Conservation (phyloP, 2,888 invertebrate genomes). For the Ischnura elegans region DNA sequence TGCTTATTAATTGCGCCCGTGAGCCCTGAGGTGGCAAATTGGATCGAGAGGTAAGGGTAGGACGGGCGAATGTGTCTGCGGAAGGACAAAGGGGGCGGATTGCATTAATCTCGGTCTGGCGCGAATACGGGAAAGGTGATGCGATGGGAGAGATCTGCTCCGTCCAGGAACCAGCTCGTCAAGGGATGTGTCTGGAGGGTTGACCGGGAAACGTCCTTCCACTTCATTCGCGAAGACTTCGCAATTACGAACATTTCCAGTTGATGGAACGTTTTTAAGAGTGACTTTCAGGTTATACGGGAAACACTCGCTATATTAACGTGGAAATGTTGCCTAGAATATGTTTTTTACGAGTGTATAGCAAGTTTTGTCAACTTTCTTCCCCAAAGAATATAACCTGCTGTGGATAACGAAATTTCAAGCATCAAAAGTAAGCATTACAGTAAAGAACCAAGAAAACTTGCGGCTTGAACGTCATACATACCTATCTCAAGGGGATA, state of each 20-base stretch:
- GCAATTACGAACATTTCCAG: background rate
- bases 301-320: background rate
- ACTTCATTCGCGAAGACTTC: background rate
- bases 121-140: background rate
- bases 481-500: too few species aligned
- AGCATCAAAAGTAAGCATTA: too few species aligned
- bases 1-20: constrained; percentile 43
- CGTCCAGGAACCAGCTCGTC: background rate
- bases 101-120: constrained; percentile 54
- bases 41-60: constrained; percentile 18
- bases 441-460: too few species aligned
- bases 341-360: too few species aligned
- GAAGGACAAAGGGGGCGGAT: constrained; percentile 23
- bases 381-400: too few species aligned
- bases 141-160: background rate
- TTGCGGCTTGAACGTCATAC: too few species aligned
- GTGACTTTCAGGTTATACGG: background rate
- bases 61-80: background rate
- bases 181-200: background rate
- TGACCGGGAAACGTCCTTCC: background rate
- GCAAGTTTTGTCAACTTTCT: too few species aligned
- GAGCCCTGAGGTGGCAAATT: constrained; percentile 49
- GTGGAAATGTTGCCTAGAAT: background rate
- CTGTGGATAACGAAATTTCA: too few species aligned
- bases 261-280: background rate